These are phyloP conservation scores for Hippoglossus stenolepis DNA, from an alignment of 2,113 vertebrate genomes.

Conservation along the genomic window DNA sequence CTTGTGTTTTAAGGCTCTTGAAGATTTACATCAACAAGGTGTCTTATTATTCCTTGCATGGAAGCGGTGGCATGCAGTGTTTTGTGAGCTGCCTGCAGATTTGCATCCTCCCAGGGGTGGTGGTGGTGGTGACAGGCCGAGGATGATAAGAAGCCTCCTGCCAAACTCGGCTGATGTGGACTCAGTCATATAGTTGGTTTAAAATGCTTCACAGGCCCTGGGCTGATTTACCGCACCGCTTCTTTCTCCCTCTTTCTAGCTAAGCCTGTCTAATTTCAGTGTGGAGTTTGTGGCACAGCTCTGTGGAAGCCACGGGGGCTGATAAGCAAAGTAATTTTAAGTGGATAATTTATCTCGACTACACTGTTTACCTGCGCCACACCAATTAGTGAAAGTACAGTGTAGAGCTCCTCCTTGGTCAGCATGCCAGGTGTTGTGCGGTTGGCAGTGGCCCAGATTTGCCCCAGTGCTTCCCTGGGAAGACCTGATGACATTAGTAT, in stretches of 20 bases:
- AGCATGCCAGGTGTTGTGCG: slow-evolving; percentile 96
- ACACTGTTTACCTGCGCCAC: slow-evolving; percentile 89
- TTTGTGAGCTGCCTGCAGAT: slow-evolving; percentile 68
- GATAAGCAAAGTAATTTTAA: slow-evolving; percentile 39
- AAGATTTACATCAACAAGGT: slow-evolving; percentile 67
- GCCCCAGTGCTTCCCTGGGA: slow-evolving; percentile 95
- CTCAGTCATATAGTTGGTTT: slow-evolving; percentile 34
- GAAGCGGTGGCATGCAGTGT: slow-evolving; percentile 34
- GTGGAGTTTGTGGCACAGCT: slow-evolving; percentile 13
- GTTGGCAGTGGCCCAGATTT: slow-evolving; percentile 97
- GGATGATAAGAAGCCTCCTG: slow-evolving; percentile 69
- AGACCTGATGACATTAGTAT: slow-evolving; percentile 97
- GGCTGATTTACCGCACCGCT: slow-evolving; percentile 25
- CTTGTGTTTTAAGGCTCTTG: slow-evolving; percentile 39
- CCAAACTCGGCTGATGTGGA: slow-evolving; percentile 52
- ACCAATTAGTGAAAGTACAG: slow-evolving; percentile 93
- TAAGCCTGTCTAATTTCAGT: slow-evolving; percentile 24
- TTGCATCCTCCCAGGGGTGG: slow-evolving; percentile 47
- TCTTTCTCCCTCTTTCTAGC: slow-evolving; percentile 19
- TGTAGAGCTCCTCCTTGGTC: slow-evolving; percentile 96
- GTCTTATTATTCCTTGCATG: slow-evolving; percentile 62
- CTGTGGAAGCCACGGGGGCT: not conserved
- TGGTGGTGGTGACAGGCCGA: slow-evolving; percentile 47
- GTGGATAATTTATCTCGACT: slow-evolving; percentile 39
- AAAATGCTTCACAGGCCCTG: slow-evolving; percentile 32